Evolutionary conservation across 2,888 invertebrate species (phyloP), one percentile per base, ranked within the genome.

Genomic region (Brachycybe producta): DNA sequence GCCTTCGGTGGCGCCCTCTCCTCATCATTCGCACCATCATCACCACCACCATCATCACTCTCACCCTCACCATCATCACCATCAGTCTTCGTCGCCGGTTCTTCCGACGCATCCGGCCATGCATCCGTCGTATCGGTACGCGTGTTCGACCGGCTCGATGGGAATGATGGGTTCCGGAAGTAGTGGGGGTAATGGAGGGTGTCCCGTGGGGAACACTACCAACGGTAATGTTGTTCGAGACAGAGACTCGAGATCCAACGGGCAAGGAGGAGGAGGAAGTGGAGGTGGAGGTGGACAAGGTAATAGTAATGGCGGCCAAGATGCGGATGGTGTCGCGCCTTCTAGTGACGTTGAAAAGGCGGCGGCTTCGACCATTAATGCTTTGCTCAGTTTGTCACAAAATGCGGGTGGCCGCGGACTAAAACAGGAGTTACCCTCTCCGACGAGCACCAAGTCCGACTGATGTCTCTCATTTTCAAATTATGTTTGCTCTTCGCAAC

Each of bases 321-420:
- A n/a, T n/a, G n/a, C n/a, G n/a, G n/a, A n/a, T n/a, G n/a, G n/a
- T n/a, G n/a, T n/a, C n/a, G 39, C 28, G 27, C 27, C 47, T 26
- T 38, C 45, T 21, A 53, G 35, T 41, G 53, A 53, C 41, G 53
- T 53, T 21, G 53, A 53, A 24, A 53, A 53, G 32, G 53, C 47
- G 15, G 53, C 53, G 15, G 53, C 53, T 32, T 51, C 53, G 24
- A 53, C 53, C 24, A 53, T 53, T 35, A 53, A 53, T 43, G 53
- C 53, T 11, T 47, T 53, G 21, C 51, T 53, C 13, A 53, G 51
- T 42, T 42, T 53, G 27, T 53, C 53, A 8, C 53, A 53, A 27
- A 53, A 53, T 26, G 53, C 53, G 4, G n/a, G n/a, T n/a, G 53
- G 53, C 11, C 51, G 51, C 7, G 51, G 46, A 21, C 46, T 53